Percentiles rank a stretch among this genome's conserved stretches.
Conservation (phyloP, 2,113 vertebrate genomes). For the Monarcha castaneiventris region DNA sequence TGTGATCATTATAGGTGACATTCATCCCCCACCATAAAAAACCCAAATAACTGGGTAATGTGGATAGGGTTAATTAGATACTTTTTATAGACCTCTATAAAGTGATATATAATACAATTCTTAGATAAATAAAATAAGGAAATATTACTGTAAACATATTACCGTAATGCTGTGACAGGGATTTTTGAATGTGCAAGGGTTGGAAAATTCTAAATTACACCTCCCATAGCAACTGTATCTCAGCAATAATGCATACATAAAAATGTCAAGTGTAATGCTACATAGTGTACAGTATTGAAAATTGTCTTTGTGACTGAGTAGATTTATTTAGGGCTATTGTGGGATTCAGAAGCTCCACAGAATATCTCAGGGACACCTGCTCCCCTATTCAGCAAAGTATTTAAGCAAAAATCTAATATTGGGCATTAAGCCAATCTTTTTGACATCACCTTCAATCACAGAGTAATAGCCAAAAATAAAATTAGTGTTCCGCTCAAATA, state of each 20-base stretch:
- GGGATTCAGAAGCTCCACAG: not conserved
- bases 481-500: not conserved
- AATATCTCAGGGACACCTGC: not conserved
- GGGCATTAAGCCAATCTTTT: not conserved
- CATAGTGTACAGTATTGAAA: not conserved
- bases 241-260: not conserved
- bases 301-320: not conserved
- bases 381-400: not conserved
- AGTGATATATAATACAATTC: not conserved
- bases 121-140: not conserved
- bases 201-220: conserved; percentile 23
- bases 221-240: not conserved
- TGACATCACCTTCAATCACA: not conserved
- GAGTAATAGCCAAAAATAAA: not conserved
- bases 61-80: not conserved
- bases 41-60: not conserved
- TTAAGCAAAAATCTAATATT: not conserved
- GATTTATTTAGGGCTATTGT: not conserved
- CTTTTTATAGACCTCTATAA: not conserved
- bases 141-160: not conserved
- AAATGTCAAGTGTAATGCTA: not conserved
- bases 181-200: not conserved
- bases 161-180: not conserved
- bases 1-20: not conserved
- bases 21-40: not conserved